Percentiles rank a stretch among this genome's conserved stretches.
phyloP scores from a whole-genome alignment of 1,140 invertebrate genomes.

The Probaryconus sp. region DNA sequence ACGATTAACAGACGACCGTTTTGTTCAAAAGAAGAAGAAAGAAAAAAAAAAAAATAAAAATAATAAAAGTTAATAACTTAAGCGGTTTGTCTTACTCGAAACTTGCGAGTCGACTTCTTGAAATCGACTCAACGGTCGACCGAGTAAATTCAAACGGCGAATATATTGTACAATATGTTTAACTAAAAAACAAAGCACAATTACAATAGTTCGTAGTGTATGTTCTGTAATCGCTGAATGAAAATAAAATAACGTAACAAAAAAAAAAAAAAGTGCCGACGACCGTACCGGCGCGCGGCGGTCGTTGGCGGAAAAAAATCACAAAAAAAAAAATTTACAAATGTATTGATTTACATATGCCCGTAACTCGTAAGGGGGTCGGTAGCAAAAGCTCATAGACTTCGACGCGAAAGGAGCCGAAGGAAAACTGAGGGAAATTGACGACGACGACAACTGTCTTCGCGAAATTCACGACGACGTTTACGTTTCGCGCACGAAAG shows the following conservation, averaged over 20 bases:
- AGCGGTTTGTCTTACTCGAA: conserved; percentile 71
- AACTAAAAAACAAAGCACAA: conserved; percentile 72
- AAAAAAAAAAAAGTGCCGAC: conserved; percentile 67
- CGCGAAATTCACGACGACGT: no score
- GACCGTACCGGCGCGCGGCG: conserved; percentile 60
- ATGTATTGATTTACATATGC: conserved; percentile 80
- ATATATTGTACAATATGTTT: conserved; percentile 73
- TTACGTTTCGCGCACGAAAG: neutral
- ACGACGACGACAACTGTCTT: neutral
- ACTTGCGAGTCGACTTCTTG: conserved; percentile 42
- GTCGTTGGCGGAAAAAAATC: conserved; percentile 67
- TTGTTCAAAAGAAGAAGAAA: conserved; percentile 55
- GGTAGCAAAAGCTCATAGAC: conserved; percentile 62
- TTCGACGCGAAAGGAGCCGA: conserved; percentile 36
- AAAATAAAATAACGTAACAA: conserved; percentile 67
- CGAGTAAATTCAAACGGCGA: conserved; percentile 67
- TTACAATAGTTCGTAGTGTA: conserved; percentile 79
- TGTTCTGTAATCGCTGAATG: conserved; percentile 78
- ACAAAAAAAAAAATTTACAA: conserved; percentile 79
- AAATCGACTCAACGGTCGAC: conserved; percentile 61
- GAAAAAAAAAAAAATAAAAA: conserved; percentile 38
- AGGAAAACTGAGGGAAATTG: conserved; percentile 18
- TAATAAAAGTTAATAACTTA: no score
- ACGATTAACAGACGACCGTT: conserved; percentile 72
- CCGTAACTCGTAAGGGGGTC: conserved; percentile 78